phyloP scores from a whole-genome alignment of 2,888 invertebrate genomes.

The Theretra japonica region DNA sequence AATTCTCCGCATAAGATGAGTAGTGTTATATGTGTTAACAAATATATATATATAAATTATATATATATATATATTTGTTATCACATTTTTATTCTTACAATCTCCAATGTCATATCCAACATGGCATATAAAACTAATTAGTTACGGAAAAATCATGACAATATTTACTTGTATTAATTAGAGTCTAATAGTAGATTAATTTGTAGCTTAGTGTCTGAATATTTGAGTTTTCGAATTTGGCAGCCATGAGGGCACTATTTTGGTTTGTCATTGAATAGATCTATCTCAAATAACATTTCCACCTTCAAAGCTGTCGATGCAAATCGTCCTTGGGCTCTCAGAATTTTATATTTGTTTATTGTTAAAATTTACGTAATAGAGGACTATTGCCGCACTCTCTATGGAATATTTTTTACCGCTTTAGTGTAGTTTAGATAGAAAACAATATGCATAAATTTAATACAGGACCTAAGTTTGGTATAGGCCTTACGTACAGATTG shows the following conservation, averaged over 20 bases:
- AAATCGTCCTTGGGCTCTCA: background rate
- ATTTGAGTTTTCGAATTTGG: background rate
- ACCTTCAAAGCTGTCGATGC: background rate
- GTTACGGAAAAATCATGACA: slow-evolving; percentile 11
- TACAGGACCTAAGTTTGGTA: background rate
- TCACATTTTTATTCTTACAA: background rate
- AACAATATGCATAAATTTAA: background rate
- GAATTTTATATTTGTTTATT: slow-evolving; percentile 18
- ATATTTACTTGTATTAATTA: slow-evolving; percentile 21
- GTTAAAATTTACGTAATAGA: background rate
- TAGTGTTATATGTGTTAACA: too few species aligned
- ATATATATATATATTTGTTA: background rate
- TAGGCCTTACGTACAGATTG: background rate
- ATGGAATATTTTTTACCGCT: background rate
- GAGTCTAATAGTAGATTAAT: background rate
- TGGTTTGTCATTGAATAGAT: background rate
- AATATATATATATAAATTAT: too few species aligned
- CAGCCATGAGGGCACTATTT: background rate
- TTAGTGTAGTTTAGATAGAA: slow-evolving; percentile 1
- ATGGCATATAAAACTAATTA: background rate
- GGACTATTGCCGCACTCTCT: background rate
- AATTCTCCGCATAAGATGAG: background rate
- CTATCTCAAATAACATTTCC: slow-evolving; percentile 24
- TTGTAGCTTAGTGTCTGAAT: background rate
- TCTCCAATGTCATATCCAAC: background rate